A percentile compares a stretch with the other conserved stretches of the same genome.
phyloP scores from a whole-genome alignment of 2,797 vertebrate species.

The Chromobotia macracanthus region DNA sequence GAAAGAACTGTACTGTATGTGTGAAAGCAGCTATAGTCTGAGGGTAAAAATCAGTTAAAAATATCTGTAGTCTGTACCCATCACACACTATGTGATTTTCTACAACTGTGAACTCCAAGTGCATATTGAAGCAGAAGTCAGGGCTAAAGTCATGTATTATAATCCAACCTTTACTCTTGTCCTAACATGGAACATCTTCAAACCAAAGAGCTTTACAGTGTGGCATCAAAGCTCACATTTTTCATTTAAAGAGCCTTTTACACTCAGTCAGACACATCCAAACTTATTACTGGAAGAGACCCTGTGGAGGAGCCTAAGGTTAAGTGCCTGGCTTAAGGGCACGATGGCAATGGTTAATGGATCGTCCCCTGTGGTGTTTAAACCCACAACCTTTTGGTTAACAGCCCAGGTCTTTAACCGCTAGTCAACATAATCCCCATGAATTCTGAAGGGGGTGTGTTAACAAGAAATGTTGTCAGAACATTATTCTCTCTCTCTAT shows the following conservation, averaged over 20 bases:
- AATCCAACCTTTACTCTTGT: background rate
- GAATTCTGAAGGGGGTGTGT: background rate
- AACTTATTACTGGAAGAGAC: conserved; percentile 10
- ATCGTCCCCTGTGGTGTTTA: conserved; percentile 4
- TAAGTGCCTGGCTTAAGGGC: no score
- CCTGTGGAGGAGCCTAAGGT: background rate
- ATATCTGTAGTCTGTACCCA: no score
- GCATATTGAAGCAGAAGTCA: background rate
- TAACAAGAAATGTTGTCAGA: no score
- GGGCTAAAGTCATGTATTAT: background rate
- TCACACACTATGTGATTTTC: no score
- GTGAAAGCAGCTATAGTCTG: no score
- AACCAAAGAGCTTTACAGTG: background rate
- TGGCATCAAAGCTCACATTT: background rate
- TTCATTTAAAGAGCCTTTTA: background rate
- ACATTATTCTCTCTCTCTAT: no score
- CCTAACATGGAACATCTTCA: background rate
- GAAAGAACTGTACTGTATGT: no score
- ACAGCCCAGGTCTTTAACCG: conserved; percentile 21
- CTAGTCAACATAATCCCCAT: background rate
- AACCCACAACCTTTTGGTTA: conserved; percentile 20
- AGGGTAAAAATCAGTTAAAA: no score
- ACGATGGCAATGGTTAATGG: conserved; percentile 9
- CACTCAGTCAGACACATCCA: background rate
- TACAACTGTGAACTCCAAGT: no score